Percentiles rank a stretch among this genome's conserved stretches.
Evolutionary conservation across 2,888 invertebrate genomes (phyloP).

Genomic region (Desoria tigrina): DNA sequence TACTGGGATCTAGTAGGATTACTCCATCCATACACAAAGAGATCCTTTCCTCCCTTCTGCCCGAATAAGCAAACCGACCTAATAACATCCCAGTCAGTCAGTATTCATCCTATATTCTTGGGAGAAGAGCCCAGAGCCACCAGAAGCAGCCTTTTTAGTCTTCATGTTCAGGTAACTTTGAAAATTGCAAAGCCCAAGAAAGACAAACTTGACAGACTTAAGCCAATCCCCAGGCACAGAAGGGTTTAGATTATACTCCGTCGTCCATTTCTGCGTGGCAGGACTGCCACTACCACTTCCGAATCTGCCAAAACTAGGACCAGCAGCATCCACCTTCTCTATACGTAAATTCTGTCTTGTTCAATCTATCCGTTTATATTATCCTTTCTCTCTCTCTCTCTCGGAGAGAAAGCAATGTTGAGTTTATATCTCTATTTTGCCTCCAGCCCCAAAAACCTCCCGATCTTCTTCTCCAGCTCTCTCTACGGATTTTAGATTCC

Average conservation of each 20-base stretch:
- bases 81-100: neutral
- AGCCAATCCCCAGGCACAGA: constrained; percentile 31
- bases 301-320: too few relatives aligned
- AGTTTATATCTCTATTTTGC: too few relatives aligned
- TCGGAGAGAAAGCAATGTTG: neutral
- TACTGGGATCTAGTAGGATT: constrained; percentile 13
- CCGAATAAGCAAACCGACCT: constrained; percentile 4
- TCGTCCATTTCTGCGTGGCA: too few relatives aligned
- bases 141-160: too few relatives aligned
- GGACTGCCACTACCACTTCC: too few relatives aligned
- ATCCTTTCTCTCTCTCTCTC: neutral
- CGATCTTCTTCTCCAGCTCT: too few relatives aligned
- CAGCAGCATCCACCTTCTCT: too few relatives aligned
- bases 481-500: too few relatives aligned
- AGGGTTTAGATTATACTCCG: constrained; percentile 1
- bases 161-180: constrained; percentile 9
- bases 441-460: too few relatives aligned
- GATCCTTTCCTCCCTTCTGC: constrained; percentile 7
- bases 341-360: neutral
- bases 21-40: neutral
- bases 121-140: too few relatives aligned
- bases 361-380: neutral
- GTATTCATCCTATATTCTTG: too few relatives aligned
- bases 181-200: constrained; percentile 23
- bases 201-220: constrained; percentile 42